Base-by-base conservation (phyloP, 2,113 vertebrate species). In the Monarcha castaneiventris region DNA sequence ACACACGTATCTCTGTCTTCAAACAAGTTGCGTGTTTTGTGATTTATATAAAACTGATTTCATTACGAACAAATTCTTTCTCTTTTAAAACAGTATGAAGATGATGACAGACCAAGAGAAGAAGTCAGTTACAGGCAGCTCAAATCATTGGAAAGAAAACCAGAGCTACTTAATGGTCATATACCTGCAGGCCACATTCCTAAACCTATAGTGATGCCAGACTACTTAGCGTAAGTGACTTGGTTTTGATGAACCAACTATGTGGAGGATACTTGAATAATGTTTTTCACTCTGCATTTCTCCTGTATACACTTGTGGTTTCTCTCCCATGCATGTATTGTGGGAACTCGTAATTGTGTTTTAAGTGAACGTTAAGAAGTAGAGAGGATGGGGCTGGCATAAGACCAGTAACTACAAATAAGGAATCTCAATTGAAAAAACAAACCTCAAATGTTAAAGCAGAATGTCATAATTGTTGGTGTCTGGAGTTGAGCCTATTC, bases 121-220 rank as follows among this genome's bases (percentile, higher is more conserved):
- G 98, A 97, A 46, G 69, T 90, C 35, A 75, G 89, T 74, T 90
- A 93, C 90, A 97, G 95, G 87, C 96, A 97, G 41, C 32, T 93
- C 35, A 97, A 96, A 84, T 72, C 97, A 27, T 35, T 94, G 58
- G 97, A 98, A 90, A 67, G 97, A 95, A 98, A 98, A 94, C 98
- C 99, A 2, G 98, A 99, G 86, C 97, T 99, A 10, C 97, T 98
- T 44, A 98, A 98, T 82, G 98, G 99, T 37, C 98, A 99, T 95
- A 99, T 99, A 59, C 99, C 99, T 17, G 94, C 98, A 1, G 99
- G 99, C 49, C 98, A 99, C 97, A 99, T 99, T 94, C 99, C 99
- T 20, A 99, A 99, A 90, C 99, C 99, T 18, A 98, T 99, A 19
- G 96, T 99, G 74, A 98, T 99, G 97, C 99, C 99, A 1, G 99